phyloP scores from a whole-genome alignment of 2,113 vertebrate genomes.

The Aythya baeri region DNA sequence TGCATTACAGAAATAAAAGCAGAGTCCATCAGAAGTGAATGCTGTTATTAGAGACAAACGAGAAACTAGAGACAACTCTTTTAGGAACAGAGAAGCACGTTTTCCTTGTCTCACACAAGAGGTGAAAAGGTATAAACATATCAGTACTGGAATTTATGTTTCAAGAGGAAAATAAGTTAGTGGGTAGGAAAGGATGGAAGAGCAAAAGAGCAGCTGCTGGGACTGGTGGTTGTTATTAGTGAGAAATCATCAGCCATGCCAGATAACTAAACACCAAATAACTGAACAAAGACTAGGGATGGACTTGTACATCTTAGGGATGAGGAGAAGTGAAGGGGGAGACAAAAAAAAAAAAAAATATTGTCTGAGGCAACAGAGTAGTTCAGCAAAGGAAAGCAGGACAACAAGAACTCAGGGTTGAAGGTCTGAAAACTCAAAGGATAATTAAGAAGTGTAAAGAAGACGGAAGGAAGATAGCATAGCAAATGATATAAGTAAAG shows the following conservation, averaged over 20 bases:
- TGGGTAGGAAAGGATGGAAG: neutral
- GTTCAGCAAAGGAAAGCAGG: neutral
- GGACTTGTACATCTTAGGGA: neutral
- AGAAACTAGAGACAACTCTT: neutral
- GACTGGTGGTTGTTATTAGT: neutral
- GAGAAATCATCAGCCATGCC: neutral
- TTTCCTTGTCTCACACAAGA: neutral
- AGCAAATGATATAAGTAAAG: neutral
- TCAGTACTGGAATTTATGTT: neutral
- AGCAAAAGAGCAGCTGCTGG: neutral
- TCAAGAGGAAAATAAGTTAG: neutral
- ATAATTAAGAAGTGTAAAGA: neutral
- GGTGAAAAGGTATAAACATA: neutral
- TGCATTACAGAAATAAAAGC: neutral
- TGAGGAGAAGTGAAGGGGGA: fast-evolving
- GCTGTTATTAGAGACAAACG: neutral
- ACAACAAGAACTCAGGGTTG: neutral
- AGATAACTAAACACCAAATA: neutral
- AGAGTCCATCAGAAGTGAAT: neutral
- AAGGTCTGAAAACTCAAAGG: neutral
- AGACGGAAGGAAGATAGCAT: neutral
- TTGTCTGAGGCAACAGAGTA: neutral
- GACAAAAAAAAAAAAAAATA: neutral
- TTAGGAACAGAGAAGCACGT: neutral
- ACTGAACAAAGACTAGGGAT: neutral